phyloP scores from a whole-genome alignment of 2,113 vertebrate genomes.

The Uria aalge region DNA sequence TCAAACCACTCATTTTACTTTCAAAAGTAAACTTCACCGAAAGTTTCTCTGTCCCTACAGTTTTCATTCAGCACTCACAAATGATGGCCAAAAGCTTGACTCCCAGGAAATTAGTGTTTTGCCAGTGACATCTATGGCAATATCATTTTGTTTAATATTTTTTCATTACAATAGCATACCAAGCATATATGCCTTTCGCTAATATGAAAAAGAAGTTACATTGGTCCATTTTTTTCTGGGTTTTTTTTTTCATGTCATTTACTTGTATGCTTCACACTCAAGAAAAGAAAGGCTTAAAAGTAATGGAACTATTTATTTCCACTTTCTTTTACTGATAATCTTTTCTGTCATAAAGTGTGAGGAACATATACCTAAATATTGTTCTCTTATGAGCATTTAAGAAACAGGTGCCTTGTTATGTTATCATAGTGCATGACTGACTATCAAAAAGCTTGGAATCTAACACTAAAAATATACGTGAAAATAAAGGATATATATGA shows the following conservation, averaged over 20 bases:
- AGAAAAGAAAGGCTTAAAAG: neutral
- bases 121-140: neutral
- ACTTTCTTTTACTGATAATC: neutral
- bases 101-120: neutral
- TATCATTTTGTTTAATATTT: neutral
- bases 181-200: neutral
- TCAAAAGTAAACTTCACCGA: neutral
- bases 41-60: neutral
- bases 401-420: neutral
- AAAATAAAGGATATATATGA: neutral
- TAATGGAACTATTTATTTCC: neutral
- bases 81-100: neutral
- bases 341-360: neutral
- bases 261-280: rapidly evolving
- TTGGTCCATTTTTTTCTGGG: neutral
- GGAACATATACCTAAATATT: neutral
- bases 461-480: neutral
- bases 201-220: neutral
- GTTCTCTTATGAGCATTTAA: neutral
- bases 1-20: neutral
- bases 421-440: neutral
- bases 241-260: neutral
- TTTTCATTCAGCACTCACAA: neutral
- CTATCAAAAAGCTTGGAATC: neutral
- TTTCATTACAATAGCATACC: neutral